Evolutionary conservation across 1,140 invertebrate genomes (phyloP).

Genomic region (Pseudobourletiella spinata): DNA sequence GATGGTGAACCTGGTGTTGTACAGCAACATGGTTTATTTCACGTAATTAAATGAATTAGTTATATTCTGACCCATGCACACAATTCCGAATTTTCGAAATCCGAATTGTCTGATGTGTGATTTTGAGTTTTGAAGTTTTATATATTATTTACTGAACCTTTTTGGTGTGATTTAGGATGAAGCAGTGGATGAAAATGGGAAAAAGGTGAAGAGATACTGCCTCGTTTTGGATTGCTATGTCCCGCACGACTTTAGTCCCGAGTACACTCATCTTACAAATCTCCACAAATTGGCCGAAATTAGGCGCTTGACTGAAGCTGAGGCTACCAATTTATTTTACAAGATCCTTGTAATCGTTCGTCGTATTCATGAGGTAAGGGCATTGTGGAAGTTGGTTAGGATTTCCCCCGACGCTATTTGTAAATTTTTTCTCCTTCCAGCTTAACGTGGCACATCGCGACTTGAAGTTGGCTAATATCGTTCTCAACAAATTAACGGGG

Average conservation of each 20-base stretch:
- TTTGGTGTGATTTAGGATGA: constrained; percentile 61
- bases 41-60: constrained; percentile 46
- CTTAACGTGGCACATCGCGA: constrained; percentile 74
- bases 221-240: constrained; percentile 67
- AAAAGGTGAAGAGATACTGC: constrained; percentile 55
- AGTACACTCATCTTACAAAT: constrained; percentile 60
- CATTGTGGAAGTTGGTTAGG: too few relatives aligned
- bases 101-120: too few relatives aligned
- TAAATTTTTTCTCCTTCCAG: too few relatives aligned
- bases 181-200: constrained; percentile 55
- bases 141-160: too few relatives aligned
- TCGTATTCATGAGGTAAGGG: constrained; percentile 59
- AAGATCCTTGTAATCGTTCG: constrained; percentile 66
- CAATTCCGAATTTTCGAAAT: constrained; percentile 13
- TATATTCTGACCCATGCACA: constrained; percentile 12
- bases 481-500: constrained; percentile 59
- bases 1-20: constrained; percentile 63
- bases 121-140: too few relatives aligned
- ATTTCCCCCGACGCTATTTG: too few relatives aligned
- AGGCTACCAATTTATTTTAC: constrained; percentile 66
- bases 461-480: constrained; percentile 70
- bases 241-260: constrained; percentile 61
- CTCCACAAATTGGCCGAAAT: constrained; percentile 72
- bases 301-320: constrained; percentile 65
- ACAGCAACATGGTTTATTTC: constrained; percentile 70